Base-by-base conservation (phyloP, 2,888 invertebrate species). In the Altica lythri region DNA sequence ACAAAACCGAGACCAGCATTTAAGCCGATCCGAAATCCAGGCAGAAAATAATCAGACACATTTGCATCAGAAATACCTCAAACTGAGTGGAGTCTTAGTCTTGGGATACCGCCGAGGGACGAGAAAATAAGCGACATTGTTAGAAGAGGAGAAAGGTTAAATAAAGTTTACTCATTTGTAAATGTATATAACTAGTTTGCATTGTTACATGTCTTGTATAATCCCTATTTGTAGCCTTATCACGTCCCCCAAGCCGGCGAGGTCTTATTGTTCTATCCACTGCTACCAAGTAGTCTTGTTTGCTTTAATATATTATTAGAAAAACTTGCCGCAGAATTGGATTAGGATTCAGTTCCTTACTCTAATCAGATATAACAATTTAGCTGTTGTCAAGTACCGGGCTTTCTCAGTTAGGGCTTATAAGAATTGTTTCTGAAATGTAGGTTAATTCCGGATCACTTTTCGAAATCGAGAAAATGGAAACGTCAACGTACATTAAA, bases 41-140 rank as follows among this genome's bases (percentile, higher is more conserved):
- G 45, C 19, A 34, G 45, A 34, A 45, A 45, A 45, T 45, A 45
- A 45, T 46, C 45, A 71, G 65, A 54, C 59, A 59, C 68, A 73
- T 73, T 73, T 73, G 72, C 73, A 73, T 73, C 65, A 70, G 70
- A 70, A 73, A 72, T 73, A 71, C 67, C 70, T 71, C 69, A 67
- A 65, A 66, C 66, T 60, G 66, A 67, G 66, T 57, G 67, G 70
- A 68, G 46, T 70, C 65, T 62, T 52, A 59, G 56, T 62, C 54
- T 62, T 46, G 57, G 57, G 62, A 57, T 63, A 58, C 56, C 30
- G 50, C 52, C 63, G 55, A 66, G 53, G 61, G n/a, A 17, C 48
- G 13, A 35, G 67, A 66, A 69, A 69, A 72, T 68, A 70, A 69
- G 68, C 67, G 58, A 61, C 61, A 61, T 61, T 63, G 63, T 65